Conservation (phyloP, 1,140 invertebrate species). For the Pseudachorutes palmiensis region DNA sequence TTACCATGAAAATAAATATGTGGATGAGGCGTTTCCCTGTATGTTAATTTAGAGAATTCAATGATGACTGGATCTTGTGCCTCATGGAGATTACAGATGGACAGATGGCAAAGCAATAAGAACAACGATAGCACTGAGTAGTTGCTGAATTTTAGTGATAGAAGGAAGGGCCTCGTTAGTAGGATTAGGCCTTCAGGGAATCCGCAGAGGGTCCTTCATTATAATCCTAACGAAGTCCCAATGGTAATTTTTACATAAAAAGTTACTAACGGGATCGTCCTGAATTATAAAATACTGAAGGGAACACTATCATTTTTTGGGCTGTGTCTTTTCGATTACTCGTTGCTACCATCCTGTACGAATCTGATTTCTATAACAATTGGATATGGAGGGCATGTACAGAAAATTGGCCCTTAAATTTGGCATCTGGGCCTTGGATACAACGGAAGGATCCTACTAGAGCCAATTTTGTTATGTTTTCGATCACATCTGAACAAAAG, state of each 20-base stretch:
- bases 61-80: no score
- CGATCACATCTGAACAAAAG: no score
- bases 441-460: no score
- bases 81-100: background rate
- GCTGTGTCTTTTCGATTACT: background rate
- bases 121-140: background rate
- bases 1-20: no score
- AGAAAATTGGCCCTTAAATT: no score
- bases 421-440: no score
- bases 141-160: conserved; percentile 6
- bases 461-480: no score
- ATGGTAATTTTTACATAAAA: background rate
- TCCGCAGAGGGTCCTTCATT: background rate
- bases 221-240: no score
- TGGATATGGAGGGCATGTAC: no score
- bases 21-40: background rate
- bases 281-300: background rate
- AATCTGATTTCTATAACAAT: no score
- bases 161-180: conserved; percentile 9
- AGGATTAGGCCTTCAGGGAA: conserved; percentile 15
- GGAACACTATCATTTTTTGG: background rate
- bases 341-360: background rate
- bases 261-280: background rate
- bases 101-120: background rate
- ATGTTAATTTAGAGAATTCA: background rate